Evolutionary conservation across 2,888 invertebrate genomes (phyloP), one percentile per base, ranked within the genome.

Genomic region (Aspidiotus destructor): DNA sequence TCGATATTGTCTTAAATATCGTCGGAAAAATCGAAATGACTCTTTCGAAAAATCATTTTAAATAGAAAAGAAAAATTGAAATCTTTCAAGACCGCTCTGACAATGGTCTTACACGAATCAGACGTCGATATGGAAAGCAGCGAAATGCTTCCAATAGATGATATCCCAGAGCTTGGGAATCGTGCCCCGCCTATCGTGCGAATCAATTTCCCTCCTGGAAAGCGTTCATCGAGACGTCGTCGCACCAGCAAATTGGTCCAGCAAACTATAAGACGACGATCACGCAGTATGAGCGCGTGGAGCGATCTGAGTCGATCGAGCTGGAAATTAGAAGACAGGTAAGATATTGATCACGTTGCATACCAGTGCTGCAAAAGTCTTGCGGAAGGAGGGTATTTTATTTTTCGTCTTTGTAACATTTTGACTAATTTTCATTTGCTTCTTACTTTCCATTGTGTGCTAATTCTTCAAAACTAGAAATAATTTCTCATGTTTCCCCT

Each of bases 271-370:
- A 78, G 83, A 16, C 68, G 74, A 42, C 68, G 74, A 54, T 74
- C 84, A 2, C 81, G 86, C 52, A 89, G 89, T 72, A 88, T 90
- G 88, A 90, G 89, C 75, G 89, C 88, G 53, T 90, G 90, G 90
- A 90, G 90, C 75, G 90, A 90, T 76, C 85, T 90, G 76, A 89
- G 89, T 75, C 83, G 89, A 69, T 89, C 88, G 73, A 89, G 89
- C 76, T 88, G 89, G 81, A 84, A 86, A 74, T 82, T 89, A 75
- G 88, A 88, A 73, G 88, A 88, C 77, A 86, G 87, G 87, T 87
- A 75, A 75, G 73, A 40, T 62, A 28, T 28, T 5, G 28, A 28
- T 28, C 28, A 28, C 28, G 5, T 5, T 28, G 5, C 1, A 28
- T 28, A 28, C 28, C 28, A 28, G 28, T 5, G 28, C 28, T 5